Evolutionary conservation across 1,140 invertebrate genomes (phyloP).

Genomic region (Tetraneura akinire): DNA sequence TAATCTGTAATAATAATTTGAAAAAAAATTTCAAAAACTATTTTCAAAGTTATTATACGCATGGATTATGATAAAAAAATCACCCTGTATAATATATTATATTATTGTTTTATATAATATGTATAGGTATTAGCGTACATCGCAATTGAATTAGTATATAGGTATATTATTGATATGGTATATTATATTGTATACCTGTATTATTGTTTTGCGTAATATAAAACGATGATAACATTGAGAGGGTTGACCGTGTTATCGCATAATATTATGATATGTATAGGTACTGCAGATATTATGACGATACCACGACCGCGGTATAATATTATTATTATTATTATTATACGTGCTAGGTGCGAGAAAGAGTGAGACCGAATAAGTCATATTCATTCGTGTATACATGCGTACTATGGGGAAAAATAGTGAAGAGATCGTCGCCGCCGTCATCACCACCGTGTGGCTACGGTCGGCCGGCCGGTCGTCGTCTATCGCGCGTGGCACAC

Average conservation of each 20-base stretch:
- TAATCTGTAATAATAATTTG: too few relatives aligned
- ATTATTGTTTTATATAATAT: too few relatives aligned
- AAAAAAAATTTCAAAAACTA: too few relatives aligned
- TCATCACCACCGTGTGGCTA: not conserved
- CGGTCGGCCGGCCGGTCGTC: not conserved
- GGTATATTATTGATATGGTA: not conserved
- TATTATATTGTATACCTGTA: slow-evolving; percentile 8
- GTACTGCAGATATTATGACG: not conserved
- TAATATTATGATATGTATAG: not conserved
- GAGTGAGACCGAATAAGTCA: not conserved
- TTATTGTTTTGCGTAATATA: not conserved
- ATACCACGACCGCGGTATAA: slow-evolving; percentile 11
- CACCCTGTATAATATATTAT: too few relatives aligned
- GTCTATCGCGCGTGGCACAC: not conserved
- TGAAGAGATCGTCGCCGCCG: not conserved
- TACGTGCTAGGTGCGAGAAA: not conserved
- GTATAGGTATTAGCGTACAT: too few relatives aligned
- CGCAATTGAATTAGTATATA: too few relatives aligned
- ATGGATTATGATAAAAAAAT: too few relatives aligned
- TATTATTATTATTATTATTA: too few relatives aligned
- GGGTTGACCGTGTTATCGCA: not conserved
- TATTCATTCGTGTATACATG: too few relatives aligned
- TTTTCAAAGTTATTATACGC: too few relatives aligned
- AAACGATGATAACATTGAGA: not conserved
- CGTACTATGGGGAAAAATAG: not conserved